These are phyloP conservation scores for Mastacembelus armatus DNA, from an alignment of 2,797 vertebrate genomes.

Conservation along the genomic window DNA sequence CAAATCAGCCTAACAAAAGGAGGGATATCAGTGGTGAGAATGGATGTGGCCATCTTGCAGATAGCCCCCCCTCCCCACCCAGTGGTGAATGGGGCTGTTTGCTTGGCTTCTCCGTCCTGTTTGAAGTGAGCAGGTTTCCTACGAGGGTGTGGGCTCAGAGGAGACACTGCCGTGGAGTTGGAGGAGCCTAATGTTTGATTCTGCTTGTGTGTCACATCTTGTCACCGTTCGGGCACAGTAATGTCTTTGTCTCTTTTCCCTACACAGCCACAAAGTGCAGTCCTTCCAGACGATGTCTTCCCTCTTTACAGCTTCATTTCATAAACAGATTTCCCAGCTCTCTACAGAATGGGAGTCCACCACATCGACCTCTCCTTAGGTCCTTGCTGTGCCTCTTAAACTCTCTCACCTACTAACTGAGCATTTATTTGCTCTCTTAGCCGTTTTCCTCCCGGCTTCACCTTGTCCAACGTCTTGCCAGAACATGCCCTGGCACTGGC, in stretches of 20 bases:
- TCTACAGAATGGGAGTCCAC: not conserved
- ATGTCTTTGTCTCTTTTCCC: slow-evolving; percentile 5
- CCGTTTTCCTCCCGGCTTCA: slow-evolving; percentile 37
- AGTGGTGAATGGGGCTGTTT: slow-evolving; percentile 21
- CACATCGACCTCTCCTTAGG: slow-evolving; percentile 6
- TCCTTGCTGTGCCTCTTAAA: slow-evolving; percentile 12
- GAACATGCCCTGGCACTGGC: slow-evolving; percentile 13
- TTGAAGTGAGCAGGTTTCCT: not conserved
- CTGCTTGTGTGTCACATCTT: slow-evolving; percentile 17
- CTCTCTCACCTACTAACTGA: slow-evolving; percentile 23
- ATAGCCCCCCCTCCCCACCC: slow-evolving; percentile 9
- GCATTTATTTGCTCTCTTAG: slow-evolving; percentile 45
- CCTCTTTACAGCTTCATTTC: not conserved
- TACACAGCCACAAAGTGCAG: not conserved
- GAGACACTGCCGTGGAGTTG: not conserved
- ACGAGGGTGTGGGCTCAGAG: fast-evolving
- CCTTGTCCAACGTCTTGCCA: slow-evolving; percentile 35
- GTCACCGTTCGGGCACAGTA: slow-evolving; percentile 12
- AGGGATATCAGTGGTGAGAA: slow-evolving; percentile 48
- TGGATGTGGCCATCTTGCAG: slow-evolving; percentile 47
- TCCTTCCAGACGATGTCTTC: not conserved
- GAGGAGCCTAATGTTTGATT: not conserved
- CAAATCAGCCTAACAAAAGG: slow-evolving; percentile 67
- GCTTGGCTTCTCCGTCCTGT: slow-evolving; percentile 6
- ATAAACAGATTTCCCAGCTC: not conserved